Evolutionary conservation across 2,888 invertebrate genomes (phyloP).

Genomic region (Netelia inedita): DNA sequence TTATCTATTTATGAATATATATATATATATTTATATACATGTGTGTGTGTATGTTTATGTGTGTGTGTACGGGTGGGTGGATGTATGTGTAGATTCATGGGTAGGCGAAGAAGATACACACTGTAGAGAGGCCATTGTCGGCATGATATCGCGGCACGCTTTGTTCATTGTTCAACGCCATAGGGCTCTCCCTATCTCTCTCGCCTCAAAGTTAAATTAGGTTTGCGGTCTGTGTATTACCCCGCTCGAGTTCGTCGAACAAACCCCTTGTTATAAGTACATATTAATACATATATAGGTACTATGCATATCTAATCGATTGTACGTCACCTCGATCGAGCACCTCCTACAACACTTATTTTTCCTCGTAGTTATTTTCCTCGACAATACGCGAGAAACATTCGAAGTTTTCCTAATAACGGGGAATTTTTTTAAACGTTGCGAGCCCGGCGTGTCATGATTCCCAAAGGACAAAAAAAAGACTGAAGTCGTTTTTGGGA

Average conservation of each 20-base stretch:
- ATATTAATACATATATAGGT: conserved; percentile 1
- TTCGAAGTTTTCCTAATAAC: conserved; percentile 21
- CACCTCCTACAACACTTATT: background rate
- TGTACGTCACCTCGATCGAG: conserved; percentile 9
- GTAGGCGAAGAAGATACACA: conserved; percentile 36
- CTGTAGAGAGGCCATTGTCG: conserved; percentile 66
- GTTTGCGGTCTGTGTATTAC: conserved; percentile 68
- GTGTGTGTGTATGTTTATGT: too few species aligned
- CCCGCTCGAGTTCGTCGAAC: conserved; percentile 56
- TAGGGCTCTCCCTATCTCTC: conserved; percentile 39
- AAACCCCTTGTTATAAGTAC: conserved; percentile 53
- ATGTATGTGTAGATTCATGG: conserved; percentile 12
- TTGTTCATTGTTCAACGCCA: conserved; percentile 72
- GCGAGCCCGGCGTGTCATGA: background rate
- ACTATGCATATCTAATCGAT: conserved; percentile 26
- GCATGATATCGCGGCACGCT: conserved; percentile 67
- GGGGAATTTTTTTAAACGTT: background rate
- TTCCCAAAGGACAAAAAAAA: conserved; percentile 3
- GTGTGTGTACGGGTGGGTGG: background rate
- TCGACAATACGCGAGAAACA: conserved; percentile 16
- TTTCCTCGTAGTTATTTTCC: conserved; percentile 1
- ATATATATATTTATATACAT: too few species aligned
- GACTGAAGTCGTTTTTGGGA: background rate
- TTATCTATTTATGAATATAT: background rate
- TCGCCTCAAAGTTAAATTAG: conserved; percentile 72